Percentiles rank a stretch among this genome's conserved stretches.
Conservation (phyloP, 2,888 invertebrate species). For the Toxonevra muliebris region DNA sequence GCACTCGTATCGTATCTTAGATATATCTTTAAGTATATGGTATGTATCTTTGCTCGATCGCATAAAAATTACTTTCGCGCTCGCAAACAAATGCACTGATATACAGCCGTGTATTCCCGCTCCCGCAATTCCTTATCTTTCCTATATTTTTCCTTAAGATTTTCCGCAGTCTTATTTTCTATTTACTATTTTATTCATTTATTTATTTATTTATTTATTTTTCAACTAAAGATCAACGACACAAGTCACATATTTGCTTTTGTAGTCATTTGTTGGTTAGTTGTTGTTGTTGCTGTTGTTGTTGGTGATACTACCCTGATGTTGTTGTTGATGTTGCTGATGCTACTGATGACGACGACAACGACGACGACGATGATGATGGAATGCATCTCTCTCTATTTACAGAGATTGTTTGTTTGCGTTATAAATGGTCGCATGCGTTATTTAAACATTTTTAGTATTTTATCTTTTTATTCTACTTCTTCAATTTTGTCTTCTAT, state of each 20-base stretch:
- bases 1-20: too few relatives aligned
- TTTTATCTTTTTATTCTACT: too few relatives aligned
- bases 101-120: too few relatives aligned
- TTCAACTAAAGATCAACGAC: conserved; percentile 29
- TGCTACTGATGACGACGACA: background rate
- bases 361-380: background rate
- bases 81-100: too few relatives aligned
- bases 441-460: background rate
- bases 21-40: too few relatives aligned
- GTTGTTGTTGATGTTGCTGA: background rate
- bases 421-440: conserved; percentile 4
- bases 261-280: background rate
- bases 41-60: too few relatives aligned
- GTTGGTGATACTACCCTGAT: background rate
- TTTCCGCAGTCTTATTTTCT: background rate
- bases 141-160: conserved; percentile 10
- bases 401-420: too few relatives aligned
- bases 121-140: background rate
- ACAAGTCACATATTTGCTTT: conserved; percentile 19
- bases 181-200: too few relatives aligned
- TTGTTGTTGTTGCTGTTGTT: conserved; percentile 17
- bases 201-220: too few relatives aligned
- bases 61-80: too few relatives aligned
- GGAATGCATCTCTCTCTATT: background rate
- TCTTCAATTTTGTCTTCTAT: too few relatives aligned